Conservation (phyloP, 2,888 invertebrate genomes). For the Agonum fuliginosum region DNA sequence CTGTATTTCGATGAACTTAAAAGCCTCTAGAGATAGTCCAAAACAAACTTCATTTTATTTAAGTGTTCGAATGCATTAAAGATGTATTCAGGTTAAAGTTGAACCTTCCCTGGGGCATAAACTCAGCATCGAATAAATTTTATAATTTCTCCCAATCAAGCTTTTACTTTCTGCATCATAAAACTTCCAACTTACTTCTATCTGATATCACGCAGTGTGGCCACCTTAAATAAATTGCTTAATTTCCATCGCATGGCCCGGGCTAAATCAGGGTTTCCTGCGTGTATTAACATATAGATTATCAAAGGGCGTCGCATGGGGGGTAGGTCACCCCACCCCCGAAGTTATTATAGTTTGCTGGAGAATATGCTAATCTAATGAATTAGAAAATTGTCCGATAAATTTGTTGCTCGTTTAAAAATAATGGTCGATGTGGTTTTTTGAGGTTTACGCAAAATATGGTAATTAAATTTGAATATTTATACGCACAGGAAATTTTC, state of each 20-base stretch:
- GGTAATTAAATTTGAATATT: conserved; percentile 32
- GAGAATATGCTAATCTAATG: conserved; percentile 26
- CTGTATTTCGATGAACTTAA: too few species aligned
- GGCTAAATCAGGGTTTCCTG: conserved; percentile 13
- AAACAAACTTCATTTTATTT: too few species aligned
- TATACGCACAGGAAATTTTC: conserved; percentile 1
- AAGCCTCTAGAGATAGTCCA: too few species aligned
- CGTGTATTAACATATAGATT: conserved; percentile 47
- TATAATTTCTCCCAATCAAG: background rate
- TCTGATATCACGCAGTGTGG: conserved; percentile 6
- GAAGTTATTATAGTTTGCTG: background rate
- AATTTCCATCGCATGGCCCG: conserved; percentile 39
- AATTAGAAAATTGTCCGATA: conserved; percentile 31
- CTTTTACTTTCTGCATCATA: conserved; percentile 4
- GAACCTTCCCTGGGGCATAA: background rate
- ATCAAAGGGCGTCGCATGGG: conserved; percentile 35
- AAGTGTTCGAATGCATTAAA: too few species aligned
- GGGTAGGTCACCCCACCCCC: background rate
- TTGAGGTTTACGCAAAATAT: conserved; percentile 10
- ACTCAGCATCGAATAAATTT: background rate
- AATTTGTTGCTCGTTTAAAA: conserved; percentile 23
- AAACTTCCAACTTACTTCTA: background rate
- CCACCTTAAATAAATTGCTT: conserved; percentile 46
- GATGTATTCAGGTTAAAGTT: background rate
- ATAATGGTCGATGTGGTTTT: conserved; percentile 14